Evolutionary conservation across 2,797 vertebrate genomes (phyloP).

Genomic region (Paguma larvata): DNA sequence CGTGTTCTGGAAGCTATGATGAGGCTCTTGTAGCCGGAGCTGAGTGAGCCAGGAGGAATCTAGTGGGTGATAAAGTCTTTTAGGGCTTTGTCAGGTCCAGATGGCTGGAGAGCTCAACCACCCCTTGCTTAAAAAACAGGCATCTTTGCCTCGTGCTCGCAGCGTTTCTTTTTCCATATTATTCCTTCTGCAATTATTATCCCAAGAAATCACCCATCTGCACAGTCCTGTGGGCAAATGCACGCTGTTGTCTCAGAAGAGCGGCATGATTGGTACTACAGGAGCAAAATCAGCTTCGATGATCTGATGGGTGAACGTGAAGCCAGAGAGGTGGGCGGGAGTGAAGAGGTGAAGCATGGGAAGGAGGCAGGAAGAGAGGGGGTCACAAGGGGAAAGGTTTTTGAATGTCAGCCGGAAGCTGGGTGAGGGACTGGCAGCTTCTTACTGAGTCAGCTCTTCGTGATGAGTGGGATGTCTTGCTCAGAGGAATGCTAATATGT

Average conservation of each 20-base stretch:
- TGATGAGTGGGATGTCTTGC: background rate
- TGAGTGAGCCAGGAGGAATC: background rate
- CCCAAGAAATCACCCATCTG: background rate
- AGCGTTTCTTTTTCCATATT: background rate
- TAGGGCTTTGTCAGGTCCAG: background rate
- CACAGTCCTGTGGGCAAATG: background rate
- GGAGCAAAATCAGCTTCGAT: background rate
- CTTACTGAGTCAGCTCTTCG: background rate
- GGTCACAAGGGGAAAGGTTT: background rate
- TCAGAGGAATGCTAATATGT: background rate
- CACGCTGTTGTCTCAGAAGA: background rate
- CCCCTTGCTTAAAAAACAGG: background rate
- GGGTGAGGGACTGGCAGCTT: background rate
- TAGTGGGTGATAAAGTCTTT: background rate
- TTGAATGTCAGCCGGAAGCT: background rate
- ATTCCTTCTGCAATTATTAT: background rate
- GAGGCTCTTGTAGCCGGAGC: background rate
- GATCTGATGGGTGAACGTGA: background rate
- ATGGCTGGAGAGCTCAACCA: background rate
- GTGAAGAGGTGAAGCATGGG: background rate
- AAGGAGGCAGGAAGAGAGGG: background rate
- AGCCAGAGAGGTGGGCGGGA: background rate
- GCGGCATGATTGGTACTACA: rapidly evolving
- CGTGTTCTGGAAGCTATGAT: background rate
- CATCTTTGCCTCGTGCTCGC: background rate